Conservation (phyloP, 2,113 vertebrate genomes). For the Gasterosteus aculeatus region DNA sequence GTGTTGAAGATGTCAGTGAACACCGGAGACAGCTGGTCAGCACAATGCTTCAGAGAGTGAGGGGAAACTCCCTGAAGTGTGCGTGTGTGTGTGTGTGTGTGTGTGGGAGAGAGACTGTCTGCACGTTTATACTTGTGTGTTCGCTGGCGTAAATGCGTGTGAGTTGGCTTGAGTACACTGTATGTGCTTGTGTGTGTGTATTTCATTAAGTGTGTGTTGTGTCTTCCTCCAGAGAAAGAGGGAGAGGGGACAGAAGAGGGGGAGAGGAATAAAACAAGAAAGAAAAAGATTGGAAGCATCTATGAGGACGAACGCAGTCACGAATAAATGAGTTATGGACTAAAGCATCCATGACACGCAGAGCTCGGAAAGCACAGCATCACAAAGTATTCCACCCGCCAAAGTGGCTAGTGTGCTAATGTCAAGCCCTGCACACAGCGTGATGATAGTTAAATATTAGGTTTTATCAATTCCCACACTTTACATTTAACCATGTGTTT, state of each 20-base stretch:
- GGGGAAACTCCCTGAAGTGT: too few relatives aligned
- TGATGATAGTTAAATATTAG: too few relatives aligned
- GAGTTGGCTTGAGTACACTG: conserved; percentile 16
- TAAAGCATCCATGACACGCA: conserved; percentile 61
- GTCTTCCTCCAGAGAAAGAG: conserved; percentile 49
- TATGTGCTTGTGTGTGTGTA: conserved; percentile 33
- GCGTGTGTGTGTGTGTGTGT: conserved; percentile 20
- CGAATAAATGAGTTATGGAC: conserved; percentile 67
- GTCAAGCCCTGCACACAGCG: too few relatives aligned
- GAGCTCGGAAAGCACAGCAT: conserved; percentile 36
- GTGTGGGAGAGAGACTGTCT: conserved; percentile 30
- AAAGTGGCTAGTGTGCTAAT: too few relatives aligned
- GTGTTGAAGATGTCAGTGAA: too few relatives aligned
- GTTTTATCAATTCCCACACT: too few relatives aligned
- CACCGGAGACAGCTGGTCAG: too few relatives aligned
- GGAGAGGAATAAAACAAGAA: conserved; percentile 37
- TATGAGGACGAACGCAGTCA: conserved; percentile 38
- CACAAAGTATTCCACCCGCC: background rate
- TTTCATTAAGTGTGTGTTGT: conserved; percentile 16
- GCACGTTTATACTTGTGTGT: conserved; percentile 57
- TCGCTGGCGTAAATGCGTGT: conserved; percentile 39
- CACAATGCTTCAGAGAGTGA: too few relatives aligned
- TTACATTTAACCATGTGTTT: too few relatives aligned
- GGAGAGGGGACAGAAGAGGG: conserved; percentile 8
- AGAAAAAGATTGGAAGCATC: conserved; percentile 39